Percentiles rank a stretch among this genome's conserved stretches.
phyloP scores from a whole-genome alignment of 2,113 vertebrate species.

The Saiga tatarica region DNA sequence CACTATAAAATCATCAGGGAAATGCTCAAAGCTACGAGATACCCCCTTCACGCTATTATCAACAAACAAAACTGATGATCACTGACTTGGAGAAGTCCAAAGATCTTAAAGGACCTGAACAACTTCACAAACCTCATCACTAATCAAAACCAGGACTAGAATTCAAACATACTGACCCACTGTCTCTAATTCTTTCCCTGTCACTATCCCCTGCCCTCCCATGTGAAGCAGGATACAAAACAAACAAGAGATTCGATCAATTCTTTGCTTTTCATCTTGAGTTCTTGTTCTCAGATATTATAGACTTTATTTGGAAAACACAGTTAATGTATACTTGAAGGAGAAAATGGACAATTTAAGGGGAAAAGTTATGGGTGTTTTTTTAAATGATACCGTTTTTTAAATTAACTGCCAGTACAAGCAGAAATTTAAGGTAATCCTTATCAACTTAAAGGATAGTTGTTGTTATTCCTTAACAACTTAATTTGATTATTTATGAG shows the following conservation, averaged over 20 bases:
- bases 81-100: background rate
- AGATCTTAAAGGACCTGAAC: background rate
- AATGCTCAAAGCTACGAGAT: background rate
- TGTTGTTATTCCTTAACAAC: background rate
- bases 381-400: background rate
- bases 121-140: background rate
- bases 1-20: background rate
- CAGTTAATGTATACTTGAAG: constrained; percentile 10
- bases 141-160: background rate
- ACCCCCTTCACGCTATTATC: background rate
- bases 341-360: background rate
- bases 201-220: background rate
- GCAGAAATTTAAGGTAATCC: background rate
- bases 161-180: background rate
- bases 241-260: background rate
- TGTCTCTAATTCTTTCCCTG: background rate
- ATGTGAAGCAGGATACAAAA: background rate
- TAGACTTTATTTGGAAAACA: constrained; percentile 9
- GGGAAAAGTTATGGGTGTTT: background rate
- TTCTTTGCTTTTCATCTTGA: background rate
- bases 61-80: background rate
- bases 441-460: background rate
- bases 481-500: constrained; percentile 10
- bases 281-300: background rate
- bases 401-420: background rate